Evolutionary conservation across 2,113 vertebrate genomes (phyloP).

Genomic region (Oriolus oriolus): DNA sequence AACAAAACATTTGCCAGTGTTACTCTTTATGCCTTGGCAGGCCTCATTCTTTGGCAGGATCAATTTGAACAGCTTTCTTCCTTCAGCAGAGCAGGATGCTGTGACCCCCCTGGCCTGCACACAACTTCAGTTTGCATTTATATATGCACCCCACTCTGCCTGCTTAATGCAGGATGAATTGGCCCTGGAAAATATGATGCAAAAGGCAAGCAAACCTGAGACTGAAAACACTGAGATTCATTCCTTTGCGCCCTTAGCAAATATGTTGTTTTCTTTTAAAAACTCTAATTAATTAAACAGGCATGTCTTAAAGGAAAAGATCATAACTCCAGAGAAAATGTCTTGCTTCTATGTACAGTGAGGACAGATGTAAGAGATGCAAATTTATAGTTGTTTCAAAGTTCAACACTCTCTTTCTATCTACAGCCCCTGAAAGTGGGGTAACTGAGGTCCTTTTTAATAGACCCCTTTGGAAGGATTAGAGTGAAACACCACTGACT

Average conservation of each 20-base stretch:
- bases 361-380: neutral
- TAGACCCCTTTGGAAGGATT: neutral
- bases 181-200: neutral
- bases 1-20: neutral
- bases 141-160: neutral
- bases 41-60: neutral
- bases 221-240: neutral
- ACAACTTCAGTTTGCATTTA: neutral
- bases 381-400: neutral
- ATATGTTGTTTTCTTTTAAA: neutral
- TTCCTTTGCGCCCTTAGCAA: neutral
- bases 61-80: neutral
- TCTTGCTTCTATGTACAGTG: neutral
- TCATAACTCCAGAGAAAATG: rapidly evolving
- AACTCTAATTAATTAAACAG: neutral
- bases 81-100: neutral
- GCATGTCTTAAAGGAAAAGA: neutral
- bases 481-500: neutral
- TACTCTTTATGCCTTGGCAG: neutral
- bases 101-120: neutral
- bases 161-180: neutral
- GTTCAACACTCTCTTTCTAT: neutral
- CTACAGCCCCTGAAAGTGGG: neutral
- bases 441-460: neutral
- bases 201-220: neutral